Conservation (phyloP, 2,888 invertebrate species). For the Dascillus cervinus region DNA sequence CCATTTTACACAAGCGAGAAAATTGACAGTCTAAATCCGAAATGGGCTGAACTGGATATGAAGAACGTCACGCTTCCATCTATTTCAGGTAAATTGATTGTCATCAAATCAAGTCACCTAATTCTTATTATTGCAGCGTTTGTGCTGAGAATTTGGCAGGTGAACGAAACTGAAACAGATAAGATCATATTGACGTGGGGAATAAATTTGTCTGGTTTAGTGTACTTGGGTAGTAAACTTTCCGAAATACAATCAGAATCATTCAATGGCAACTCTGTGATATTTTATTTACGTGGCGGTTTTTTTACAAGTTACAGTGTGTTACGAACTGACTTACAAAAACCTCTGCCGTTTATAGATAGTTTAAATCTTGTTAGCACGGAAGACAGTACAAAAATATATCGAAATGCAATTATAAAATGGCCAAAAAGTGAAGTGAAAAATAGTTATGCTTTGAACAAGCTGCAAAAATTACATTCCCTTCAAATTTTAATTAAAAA, state of each 20-base stretch:
- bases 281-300: constrained; percentile 84
- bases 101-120: not conserved
- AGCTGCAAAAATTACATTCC: constrained; percentile 61
- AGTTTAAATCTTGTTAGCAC: constrained; percentile 32
- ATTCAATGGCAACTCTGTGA: constrained; percentile 63
- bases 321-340: constrained; percentile 33
- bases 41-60: constrained; percentile 75
- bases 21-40: constrained; percentile 61
- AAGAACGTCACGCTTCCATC: constrained; percentile 49
- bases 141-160: constrained; percentile 45
- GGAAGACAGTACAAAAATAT: constrained; percentile 27
- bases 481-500: constrained; percentile 67
- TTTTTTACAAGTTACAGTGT: constrained; percentile 61
- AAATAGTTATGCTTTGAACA: constrained; percentile 64
- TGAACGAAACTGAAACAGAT: constrained; percentile 42
- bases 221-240: constrained; percentile 64
- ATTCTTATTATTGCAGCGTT: constrained; percentile 20
- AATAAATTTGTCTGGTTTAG: constrained; percentile 75
- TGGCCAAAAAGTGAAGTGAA: constrained; percentile 57
- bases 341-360: constrained; percentile 31
- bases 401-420: constrained; percentile 42
- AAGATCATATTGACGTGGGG: constrained; percentile 71
- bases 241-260: constrained; percentile 57
- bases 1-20: constrained; percentile 80
- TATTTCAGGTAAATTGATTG: constrained; percentile 24